Base-by-base conservation (phyloP, 1,140 invertebrate species). In the Lysiphlebus fabarum region DNA sequence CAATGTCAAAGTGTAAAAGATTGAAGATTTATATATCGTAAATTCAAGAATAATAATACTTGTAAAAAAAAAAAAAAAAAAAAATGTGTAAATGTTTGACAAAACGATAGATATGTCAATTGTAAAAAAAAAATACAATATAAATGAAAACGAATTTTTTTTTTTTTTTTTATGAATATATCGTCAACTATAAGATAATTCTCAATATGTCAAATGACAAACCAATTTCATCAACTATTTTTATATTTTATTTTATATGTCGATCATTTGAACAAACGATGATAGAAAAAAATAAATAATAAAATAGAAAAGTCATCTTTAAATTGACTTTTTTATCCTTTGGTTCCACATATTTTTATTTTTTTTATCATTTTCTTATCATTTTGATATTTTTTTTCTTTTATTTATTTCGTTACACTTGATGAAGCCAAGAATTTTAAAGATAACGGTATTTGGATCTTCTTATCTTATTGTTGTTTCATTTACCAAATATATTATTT, bases 401-500 rank as follows among this genome's bases (percentile, higher is more conserved):
- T 49, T n/a, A 44, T 57, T 57, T 36, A 44, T 49, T 49, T 36
- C 44, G 55, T 57, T 57, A 57, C 55, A 57, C 55, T 47, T 57
- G 55, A 57, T 44, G 55, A 57, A 57, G 34, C 44, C n/a, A 12
- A 49, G 55, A 49, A 57, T 45, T 57, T 44, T 44, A 3, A 12
- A 44, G 37, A 36, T 57, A 57, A 57, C 55, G 55, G 55, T 49
- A 44, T 40, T 36, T 57, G 8, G 34, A 36, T 10, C n/a, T n/a
- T 47, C 48, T 57, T 49, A 49, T 49, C 55, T 57, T n/a, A n/a
- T 57, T 48, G 48, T 57, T 57, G 55, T 37, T 12, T 26, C 4
- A 2, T 26, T 26, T 26, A 26, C 17, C 37, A 42, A 26, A 17
- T 48, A 57, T 12, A 34, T 2, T 47, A 57, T 44, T 57, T 14